These are phyloP conservation scores for Escarpia spicata DNA, from an alignment of 2,888 invertebrate species.

Conservation along the genomic window DNA sequence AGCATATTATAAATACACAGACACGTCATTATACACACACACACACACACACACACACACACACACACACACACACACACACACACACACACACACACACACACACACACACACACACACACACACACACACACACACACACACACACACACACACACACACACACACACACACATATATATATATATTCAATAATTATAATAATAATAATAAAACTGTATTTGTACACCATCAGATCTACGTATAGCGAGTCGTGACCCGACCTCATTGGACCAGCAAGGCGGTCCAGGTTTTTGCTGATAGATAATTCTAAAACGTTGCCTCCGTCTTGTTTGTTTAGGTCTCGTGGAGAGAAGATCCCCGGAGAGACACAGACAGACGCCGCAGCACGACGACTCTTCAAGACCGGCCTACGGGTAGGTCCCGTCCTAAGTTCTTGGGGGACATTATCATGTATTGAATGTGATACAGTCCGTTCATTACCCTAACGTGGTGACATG, in stretches of 20 bases:
- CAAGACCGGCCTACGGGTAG: not conserved
- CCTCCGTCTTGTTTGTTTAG: not conserved
- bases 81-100: no score
- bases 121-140: no score
- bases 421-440: not conserved
- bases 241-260: not conserved
- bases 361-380: slow-evolving; percentile 6
- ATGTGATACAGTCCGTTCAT: not conserved
- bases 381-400: not conserved
- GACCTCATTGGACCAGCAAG: not conserved
- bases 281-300: not conserved
- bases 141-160: no score
- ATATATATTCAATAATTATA: no score
- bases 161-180: no score
- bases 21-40: not conserved
- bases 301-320: not conserved
- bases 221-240: no score
- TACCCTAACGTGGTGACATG: not conserved
- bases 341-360: not conserved
- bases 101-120: no score
- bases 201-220: no score
- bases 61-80: no score
- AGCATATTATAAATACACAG: not conserved
- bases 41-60: no score
- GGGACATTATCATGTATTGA: not conserved